A percentile compares a stretch with the other conserved stretches of the same genome.
phyloP scores from a whole-genome alignment of 1,140 invertebrate genomes.

The Anastrepha obliqua region DNA sequence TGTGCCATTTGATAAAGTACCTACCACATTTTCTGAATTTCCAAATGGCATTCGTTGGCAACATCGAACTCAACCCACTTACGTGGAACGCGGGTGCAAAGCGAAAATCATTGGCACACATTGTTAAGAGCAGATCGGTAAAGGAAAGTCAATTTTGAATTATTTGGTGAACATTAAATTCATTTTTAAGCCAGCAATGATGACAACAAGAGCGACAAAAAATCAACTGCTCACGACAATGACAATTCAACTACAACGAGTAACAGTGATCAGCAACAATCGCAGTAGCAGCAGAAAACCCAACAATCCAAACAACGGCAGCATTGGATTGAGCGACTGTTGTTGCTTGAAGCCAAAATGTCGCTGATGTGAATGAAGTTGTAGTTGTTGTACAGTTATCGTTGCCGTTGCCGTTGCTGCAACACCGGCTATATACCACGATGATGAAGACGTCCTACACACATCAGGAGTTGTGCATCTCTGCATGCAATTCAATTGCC shows the following conservation, averaged over 20 bases:
- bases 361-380: conserved; percentile 22
- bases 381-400: not conserved
- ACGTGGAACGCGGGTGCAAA: not conserved
- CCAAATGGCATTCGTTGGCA: not conserved
- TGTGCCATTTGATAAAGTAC: too few species aligned
- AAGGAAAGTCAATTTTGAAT: conserved; percentile 30
- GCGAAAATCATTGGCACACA: conserved; percentile 4
- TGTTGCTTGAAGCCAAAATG: not conserved
- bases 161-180: conserved; percentile 36
- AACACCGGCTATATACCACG: not conserved
- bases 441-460: conserved; percentile 51
- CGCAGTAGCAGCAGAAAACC: not conserved
- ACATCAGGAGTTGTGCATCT: conserved; percentile 47
- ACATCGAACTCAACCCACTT: not conserved
- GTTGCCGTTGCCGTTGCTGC: not conserved
- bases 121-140: conserved; percentile 15
- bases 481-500: conserved; percentile 21
- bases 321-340: not conserved
- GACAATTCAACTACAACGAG: not conserved
- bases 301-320: not conserved
- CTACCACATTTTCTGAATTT: not conserved
- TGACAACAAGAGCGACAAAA: not conserved
- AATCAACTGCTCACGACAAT: conserved; percentile 36
- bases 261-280: not conserved
- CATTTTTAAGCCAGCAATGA: not conserved